A percentile compares a stretch with the other conserved stretches of the same genome.
Conservation (phyloP, 2,113 vertebrate species). For the Lipotes vexillifer region DNA sequence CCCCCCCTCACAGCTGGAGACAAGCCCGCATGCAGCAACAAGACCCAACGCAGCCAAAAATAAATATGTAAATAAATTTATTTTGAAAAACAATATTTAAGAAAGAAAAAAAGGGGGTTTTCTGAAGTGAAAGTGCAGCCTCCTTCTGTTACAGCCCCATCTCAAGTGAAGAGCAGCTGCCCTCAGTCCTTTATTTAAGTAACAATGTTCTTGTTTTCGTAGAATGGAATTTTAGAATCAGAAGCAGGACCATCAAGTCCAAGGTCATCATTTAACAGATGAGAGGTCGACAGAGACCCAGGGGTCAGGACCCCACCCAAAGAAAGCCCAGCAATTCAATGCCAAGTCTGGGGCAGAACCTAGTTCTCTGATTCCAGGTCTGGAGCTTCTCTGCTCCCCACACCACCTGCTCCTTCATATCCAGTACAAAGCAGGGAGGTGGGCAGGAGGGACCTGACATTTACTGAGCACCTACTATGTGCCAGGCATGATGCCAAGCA, state of each 20-base stretch:
- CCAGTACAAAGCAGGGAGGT: fast-evolving
- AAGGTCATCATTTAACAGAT: not conserved
- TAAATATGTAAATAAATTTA: too few species aligned
- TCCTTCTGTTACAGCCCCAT: not conserved
- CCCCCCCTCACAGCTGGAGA: too few species aligned
- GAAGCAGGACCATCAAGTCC: not conserved
- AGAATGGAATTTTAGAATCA: not conserved
- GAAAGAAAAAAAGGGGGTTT: not conserved
- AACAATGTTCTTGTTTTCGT: not conserved
- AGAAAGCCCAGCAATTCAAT: not conserved
- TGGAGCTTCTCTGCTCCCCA: not conserved
- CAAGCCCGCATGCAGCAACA: too few species aligned
- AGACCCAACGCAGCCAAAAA: too few species aligned
- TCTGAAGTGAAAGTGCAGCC: not conserved
- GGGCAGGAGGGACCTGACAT: not conserved
- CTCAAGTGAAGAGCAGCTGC: not conserved
- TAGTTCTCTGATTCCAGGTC: not conserved
- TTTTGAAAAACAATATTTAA: too few species aligned
- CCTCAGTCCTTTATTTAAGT: not conserved
- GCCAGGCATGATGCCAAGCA: not conserved
- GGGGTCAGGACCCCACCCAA: not conserved
- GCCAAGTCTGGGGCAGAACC: not conserved
- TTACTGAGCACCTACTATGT: not conserved
- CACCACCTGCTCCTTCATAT: not conserved
- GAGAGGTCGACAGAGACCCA: not conserved